Evolutionary conservation across 2,797 vertebrate species (phyloP), one percentile per base, ranked within the genome.

Genomic region (Agapornis canus): DNA sequence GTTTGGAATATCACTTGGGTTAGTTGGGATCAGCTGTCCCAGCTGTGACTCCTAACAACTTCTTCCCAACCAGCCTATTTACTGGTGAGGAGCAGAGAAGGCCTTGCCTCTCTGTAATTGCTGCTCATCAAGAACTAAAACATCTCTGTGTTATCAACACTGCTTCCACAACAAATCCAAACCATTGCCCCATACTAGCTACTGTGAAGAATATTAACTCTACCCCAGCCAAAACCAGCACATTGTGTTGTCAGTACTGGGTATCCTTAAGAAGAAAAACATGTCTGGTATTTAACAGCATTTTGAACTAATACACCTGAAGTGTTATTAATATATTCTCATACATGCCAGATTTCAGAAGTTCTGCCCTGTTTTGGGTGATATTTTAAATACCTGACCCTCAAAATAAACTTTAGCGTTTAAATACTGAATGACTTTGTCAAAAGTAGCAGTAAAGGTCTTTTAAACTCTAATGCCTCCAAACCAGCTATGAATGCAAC

Each of bases 301-400:
- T 69, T 85, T 63, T 26, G 59, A 90, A 59, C 43, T 91, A 51
- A 64, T 31, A 81, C 32, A 49, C 12, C 3, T 64, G 39, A 65
- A 65, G 59, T 54, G 42, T 69, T 61, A 77, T 60, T 82, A 71
- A 85, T 40, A 83, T 49, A 64, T 71, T 49, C 13, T 63, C 43
- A 65, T 45, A 70, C 9, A 14, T 66, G 11, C 4, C 22, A 45
- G 57, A 71, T 86, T 82, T 76, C 18, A 23, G 27, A 69, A 52
- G 3, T 76, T 45, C 10, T 82, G 7, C 11, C 8, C 2, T 83
- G 0, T 40, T 69, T 32, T 57, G 2, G 2, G 14, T n/a, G 13
- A 5, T 51, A 65, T 81, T 56, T 86, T 60, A 84, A 78, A 76
- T 52, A 69, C 7, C 22, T 65, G 23, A 18, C 9, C 31, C 15